Conservation (phyloP, 2,797 vertebrate genomes). For the Danio aesculapii region DNA sequence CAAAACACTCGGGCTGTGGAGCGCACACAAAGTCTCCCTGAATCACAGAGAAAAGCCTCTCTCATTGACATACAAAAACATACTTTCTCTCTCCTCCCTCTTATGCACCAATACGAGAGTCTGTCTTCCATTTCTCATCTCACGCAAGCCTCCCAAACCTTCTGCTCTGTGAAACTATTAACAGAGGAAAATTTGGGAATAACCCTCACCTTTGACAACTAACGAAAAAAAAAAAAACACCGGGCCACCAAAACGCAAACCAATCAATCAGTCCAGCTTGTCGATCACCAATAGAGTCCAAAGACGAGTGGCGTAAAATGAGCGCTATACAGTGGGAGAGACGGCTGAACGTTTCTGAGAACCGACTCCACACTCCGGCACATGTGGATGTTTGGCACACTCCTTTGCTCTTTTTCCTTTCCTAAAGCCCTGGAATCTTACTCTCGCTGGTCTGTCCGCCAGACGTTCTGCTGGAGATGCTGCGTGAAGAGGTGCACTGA, state of each 20-base stretch:
- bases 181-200: constrained; percentile 12
- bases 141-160: constrained; percentile 20
- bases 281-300: constrained; percentile 53
- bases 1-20: constrained; percentile 59
- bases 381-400: constrained; percentile 73
- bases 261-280: constrained; percentile 55
- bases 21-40: constrained; percentile 51
- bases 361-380: constrained; percentile 64
- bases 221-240: neutral
- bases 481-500: constrained; percentile 17
- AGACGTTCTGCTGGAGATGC: constrained; percentile 44
- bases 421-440: constrained; percentile 33
- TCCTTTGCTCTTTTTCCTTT: constrained; percentile 51
- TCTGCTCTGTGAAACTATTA: constrained; percentile 22
- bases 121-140: constrained; percentile 54
- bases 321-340: constrained; percentile 57
- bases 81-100: constrained; percentile 21
- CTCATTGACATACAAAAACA: constrained; percentile 45
- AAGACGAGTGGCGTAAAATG: constrained; percentile 31
- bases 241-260: constrained; percentile 14
- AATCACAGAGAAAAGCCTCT: constrained; percentile 53
- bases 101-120: constrained; percentile 24
- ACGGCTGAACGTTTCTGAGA: constrained; percentile 42
- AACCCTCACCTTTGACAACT: constrained; percentile 49
- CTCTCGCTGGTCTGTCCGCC: constrained; percentile 28